These are phyloP conservation scores for Channa argus DNA, from an alignment of 2,113 vertebrate genomes.

Conservation along the genomic window DNA sequence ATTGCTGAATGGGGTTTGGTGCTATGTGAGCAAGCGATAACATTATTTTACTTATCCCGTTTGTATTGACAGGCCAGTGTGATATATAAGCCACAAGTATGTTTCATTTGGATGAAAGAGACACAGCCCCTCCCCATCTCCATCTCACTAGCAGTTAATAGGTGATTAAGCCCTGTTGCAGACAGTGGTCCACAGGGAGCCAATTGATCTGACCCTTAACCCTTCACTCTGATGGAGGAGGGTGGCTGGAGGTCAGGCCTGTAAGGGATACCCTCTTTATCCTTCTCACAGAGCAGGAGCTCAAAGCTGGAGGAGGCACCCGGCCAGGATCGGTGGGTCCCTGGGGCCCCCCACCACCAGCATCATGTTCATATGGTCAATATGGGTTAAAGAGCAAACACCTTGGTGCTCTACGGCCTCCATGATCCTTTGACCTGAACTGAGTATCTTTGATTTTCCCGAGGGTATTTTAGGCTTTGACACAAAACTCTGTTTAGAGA, in stretches of 20 bases:
- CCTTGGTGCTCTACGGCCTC: conserved; percentile 40
- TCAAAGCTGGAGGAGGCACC: conserved; percentile 92
- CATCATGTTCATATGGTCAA: conserved; percentile 74
- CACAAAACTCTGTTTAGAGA: too few relatives aligned
- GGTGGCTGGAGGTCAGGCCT: conserved; percentile 94
- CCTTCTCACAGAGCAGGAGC: conserved; percentile 91
- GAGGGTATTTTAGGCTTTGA: conserved; percentile 14
- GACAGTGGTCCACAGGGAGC: conserved; percentile 89
- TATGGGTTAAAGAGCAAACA: conserved; percentile 76
- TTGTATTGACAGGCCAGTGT: neutral
- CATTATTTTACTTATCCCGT: neutral
- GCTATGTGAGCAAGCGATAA: neutral
- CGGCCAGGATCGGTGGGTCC: conserved; percentile 88
- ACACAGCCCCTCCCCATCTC: conserved; percentile 50
- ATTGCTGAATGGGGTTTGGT: too few relatives aligned
- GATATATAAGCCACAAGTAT: conserved; percentile 10
- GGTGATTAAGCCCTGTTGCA: conserved; percentile 94
- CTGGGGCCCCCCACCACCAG: conserved; percentile 78
- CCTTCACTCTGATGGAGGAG: conserved; percentile 83
- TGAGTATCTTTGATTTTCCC: conserved; percentile 64
- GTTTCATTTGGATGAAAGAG: conserved; percentile 46
- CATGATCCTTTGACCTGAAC: conserved; percentile 61
- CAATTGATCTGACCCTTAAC: conserved; percentile 94
- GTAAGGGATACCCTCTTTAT: conserved; percentile 99
- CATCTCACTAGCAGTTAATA: conserved; percentile 87